Evolutionary conservation across 2,113 vertebrate species (phyloP).

Genomic region (Daphoenositta chrysoptera): DNA sequence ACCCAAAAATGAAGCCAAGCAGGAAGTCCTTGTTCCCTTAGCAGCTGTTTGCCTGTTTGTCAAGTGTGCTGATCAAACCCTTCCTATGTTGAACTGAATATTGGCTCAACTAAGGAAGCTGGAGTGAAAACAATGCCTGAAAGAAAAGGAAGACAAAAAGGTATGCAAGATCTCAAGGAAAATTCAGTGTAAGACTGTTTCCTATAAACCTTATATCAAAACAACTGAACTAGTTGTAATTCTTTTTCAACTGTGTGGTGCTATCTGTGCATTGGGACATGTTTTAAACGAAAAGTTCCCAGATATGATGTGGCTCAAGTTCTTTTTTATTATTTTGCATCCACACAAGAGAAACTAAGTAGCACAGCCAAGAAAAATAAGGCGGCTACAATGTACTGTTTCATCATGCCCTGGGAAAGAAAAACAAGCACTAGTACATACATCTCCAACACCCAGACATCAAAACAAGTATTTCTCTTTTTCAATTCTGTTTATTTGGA

Average conservation of each 20-base stretch:
- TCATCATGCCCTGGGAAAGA: neutral
- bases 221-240: neutral
- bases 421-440: neutral
- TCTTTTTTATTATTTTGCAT: neutral
- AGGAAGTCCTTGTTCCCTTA: neutral
- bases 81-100: neutral
- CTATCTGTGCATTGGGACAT: neutral
- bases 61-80: neutral
- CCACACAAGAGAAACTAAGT: neutral
- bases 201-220: neutral
- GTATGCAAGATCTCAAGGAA: neutral
- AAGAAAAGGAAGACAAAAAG: neutral
- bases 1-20: neutral
- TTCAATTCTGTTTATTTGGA: slow-evolving; percentile 35
- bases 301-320: neutral
- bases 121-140: neutral
- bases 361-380: neutral
- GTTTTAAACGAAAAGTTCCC: neutral
- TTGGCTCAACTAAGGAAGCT: neutral
- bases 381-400: neutral
- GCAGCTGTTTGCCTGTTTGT: neutral
- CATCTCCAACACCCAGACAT: neutral
- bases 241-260: neutral
- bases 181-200: neutral
- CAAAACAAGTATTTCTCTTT: slow-evolving; percentile 14